Conservation (phyloP, 1,140 invertebrate species). For the Zaprionus camerounensis region DNA sequence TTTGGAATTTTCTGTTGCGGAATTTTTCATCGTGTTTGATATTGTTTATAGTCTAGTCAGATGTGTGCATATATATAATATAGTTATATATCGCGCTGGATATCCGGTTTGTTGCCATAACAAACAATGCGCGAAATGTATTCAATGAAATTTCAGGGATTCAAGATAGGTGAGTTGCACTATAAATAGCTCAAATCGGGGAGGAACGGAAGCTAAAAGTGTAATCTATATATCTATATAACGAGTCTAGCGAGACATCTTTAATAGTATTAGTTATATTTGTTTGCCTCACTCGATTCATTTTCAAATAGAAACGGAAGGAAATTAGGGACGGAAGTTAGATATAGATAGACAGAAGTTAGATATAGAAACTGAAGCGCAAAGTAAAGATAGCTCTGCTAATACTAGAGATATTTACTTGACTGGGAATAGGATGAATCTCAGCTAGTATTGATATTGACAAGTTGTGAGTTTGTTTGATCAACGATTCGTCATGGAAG, state of each 20-base stretch:
- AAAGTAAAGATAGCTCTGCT: too few species aligned
- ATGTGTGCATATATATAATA: slow-evolving; percentile 12
- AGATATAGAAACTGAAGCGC: too few species aligned
- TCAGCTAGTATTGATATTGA: neutral
- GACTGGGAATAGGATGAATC: neutral
- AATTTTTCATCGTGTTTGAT: slow-evolving; percentile 35
- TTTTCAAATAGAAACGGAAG: neutral
- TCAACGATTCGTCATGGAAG: neutral
- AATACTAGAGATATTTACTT: too few species aligned
- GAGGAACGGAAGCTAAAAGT: neutral
- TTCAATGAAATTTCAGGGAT: slow-evolving; percentile 7
- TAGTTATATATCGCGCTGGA: slow-evolving; percentile 16
- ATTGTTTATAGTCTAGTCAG: slow-evolving; percentile 32
- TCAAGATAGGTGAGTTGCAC: neutral
- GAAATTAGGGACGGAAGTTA: too few species aligned
- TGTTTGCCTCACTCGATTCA: neutral
- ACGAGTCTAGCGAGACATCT: neutral
- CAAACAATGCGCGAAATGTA: slow-evolving; percentile 8
- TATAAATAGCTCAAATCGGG: neutral
- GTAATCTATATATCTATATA: neutral
- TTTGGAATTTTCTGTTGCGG: slow-evolving; percentile 37
- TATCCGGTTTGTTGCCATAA: slow-evolving; percentile 42
- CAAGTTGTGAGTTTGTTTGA: neutral
- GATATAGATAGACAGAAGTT: too few species aligned
- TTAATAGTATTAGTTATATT: too few species aligned